A percentile compares a stretch with the other conserved stretches of the same genome.
phyloP scores from a whole-genome alignment of 1,140 invertebrate genomes.

The Drosophila sucinea region DNA sequence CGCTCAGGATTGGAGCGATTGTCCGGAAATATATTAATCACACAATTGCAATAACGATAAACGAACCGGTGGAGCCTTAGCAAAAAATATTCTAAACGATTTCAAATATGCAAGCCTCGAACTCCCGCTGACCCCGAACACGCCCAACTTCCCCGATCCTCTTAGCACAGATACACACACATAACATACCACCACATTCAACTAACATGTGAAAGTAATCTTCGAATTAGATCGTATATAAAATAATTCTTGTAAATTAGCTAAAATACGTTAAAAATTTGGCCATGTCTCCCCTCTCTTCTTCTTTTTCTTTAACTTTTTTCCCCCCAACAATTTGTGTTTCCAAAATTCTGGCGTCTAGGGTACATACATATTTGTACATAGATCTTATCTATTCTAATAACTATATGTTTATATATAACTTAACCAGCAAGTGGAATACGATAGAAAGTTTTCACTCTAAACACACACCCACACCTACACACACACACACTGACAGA shows the following conservation, averaged over 20 bases:
- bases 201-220: slow-evolving; percentile 44
- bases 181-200: slow-evolving; percentile 31
- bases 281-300: slow-evolving; percentile 27
- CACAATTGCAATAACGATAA: slow-evolving; percentile 3
- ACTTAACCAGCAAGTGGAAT: slow-evolving; percentile 44
- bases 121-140: slow-evolving; percentile 22
- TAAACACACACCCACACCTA: slow-evolving; percentile 34
- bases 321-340: slow-evolving; percentile 19
- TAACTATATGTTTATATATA: slow-evolving; percentile 30
- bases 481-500: slow-evolving; percentile 9
- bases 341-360: slow-evolving; percentile 8
- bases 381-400: slow-evolving; percentile 33
- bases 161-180: background rate
- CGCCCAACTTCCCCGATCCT: background rate
- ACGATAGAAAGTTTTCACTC: slow-evolving; percentile 46
- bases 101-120: slow-evolving; percentile 55
- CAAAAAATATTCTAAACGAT: slow-evolving; percentile 55
- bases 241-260: slow-evolving; percentile 35
- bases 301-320: background rate
- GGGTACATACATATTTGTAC: slow-evolving; percentile 20
- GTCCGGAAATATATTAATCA: slow-evolving; percentile 95
- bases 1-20: slow-evolving; percentile 93
- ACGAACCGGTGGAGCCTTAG: slow-evolving; percentile 49
- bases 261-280: slow-evolving; percentile 27
- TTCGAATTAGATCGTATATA: slow-evolving; percentile 43